Evolutionary conservation across 2,888 invertebrate species (phyloP).

Genomic region (Lasioglossum morio): DNA sequence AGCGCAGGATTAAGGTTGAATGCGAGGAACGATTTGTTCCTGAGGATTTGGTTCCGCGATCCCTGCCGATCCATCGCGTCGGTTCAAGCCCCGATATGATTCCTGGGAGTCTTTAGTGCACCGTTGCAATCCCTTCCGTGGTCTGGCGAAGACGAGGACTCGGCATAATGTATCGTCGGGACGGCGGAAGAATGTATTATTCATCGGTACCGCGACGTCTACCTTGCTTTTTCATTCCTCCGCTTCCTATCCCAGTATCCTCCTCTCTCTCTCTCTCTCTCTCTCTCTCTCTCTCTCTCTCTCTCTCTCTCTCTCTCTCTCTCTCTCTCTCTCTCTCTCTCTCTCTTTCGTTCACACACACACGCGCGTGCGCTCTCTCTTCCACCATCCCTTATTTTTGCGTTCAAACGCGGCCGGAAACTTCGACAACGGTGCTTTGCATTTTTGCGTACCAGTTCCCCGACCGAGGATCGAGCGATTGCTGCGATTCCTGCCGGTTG

Average conservation of each 20-base stretch:
- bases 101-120: slow-evolving; percentile 65
- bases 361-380: neutral
- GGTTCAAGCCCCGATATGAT: slow-evolving; percentile 43
- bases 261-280: neutral
- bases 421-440: slow-evolving; percentile 33
- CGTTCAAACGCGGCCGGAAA: slow-evolving; percentile 8
- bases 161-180: slow-evolving; percentile 78
- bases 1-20: neutral
- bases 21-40: slow-evolving; percentile 5
- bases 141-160: slow-evolving; percentile 64
- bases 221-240: slow-evolving; percentile 31
- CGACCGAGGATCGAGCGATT: slow-evolving; percentile 6
- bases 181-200: slow-evolving; percentile 81
- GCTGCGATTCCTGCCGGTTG: neutral
- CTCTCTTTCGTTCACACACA: neutral
- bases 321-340: neutral
- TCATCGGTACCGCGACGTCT: slow-evolving; percentile 73
- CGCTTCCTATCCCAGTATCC: neutral
- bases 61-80: neutral
- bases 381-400: slow-evolving; percentile 16
- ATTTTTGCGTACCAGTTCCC: slow-evolving; percentile 19
- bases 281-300: too few relatives aligned
- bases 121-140: slow-evolving; percentile 64
- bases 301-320: neutral
- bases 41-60: slow-evolving; percentile 1